phyloP scores from a whole-genome alignment of 2,113 vertebrate genomes.

The Ophthalmolycus amberensis region DNA sequence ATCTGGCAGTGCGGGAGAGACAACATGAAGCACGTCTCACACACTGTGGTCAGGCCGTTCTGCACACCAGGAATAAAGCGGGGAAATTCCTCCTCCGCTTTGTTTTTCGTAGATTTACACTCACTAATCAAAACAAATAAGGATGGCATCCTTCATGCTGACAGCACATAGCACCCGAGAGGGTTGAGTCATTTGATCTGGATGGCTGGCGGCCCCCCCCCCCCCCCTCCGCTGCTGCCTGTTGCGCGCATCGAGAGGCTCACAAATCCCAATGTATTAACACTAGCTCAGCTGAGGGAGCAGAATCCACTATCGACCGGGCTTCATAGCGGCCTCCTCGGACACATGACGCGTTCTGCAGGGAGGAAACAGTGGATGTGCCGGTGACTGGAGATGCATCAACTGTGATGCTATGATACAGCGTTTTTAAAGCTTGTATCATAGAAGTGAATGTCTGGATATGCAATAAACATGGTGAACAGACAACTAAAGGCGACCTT shows the following conservation, averaged over 20 bases:
- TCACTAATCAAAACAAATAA: constrained; percentile 77
- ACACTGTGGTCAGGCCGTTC: constrained; percentile 31
- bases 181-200: constrained; percentile 77
- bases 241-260: constrained; percentile 64
- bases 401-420: not conserved
- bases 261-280: constrained; percentile 73
- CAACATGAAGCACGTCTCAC: constrained; percentile 39
- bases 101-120: constrained; percentile 69
- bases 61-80: constrained; percentile 37
- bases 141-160: constrained; percentile 70
- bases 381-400: not conserved
- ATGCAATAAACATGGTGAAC: not conserved
- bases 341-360: constrained; percentile 16
- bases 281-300: constrained; percentile 44
- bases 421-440: not conserved
- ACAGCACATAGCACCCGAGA: constrained; percentile 69
- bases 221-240: constrained; percentile 40
- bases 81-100: constrained; percentile 53
- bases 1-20: constrained; percentile 29
- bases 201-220: constrained; percentile 60
- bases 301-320: constrained; percentile 37
- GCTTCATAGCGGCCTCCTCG: constrained; percentile 11
- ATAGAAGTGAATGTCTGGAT: not conserved
- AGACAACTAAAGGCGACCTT: not conserved
- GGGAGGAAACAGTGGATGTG: constrained; percentile 13